These are phyloP conservation scores for Heliconius nattereri DNA, from an alignment of 1,140 invertebrate genomes.

Conservation along the genomic window DNA sequence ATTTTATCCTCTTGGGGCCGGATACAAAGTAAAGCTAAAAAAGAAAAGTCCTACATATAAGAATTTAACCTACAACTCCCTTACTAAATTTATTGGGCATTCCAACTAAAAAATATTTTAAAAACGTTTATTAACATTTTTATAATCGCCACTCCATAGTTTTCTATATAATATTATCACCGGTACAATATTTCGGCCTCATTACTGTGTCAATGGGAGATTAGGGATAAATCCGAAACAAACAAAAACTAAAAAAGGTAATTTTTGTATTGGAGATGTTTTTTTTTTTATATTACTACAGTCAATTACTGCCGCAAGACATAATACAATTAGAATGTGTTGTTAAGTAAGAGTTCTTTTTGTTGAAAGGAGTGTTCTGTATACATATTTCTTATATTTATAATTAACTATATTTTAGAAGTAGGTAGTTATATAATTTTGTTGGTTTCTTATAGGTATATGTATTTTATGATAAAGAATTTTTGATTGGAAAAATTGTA, in stretches of 20 bases:
- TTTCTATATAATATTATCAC: slow-evolving; percentile 43
- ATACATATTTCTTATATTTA: neutral
- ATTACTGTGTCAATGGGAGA: slow-evolving; percentile 79
- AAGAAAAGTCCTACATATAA: no score
- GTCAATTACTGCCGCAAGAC: slow-evolving; percentile 72
- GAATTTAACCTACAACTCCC: neutral
- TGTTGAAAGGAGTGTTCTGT: slow-evolving; percentile 19
- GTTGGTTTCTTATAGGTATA: no score
- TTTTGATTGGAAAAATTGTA: no score
- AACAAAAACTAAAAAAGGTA: slow-evolving; percentile 54
- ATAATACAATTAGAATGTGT: slow-evolving; percentile 60
- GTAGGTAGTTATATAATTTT: neutral
- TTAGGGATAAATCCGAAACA: slow-evolving; percentile 70
- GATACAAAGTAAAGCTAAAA: no score
- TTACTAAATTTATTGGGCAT: neutral
- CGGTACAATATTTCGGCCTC: slow-evolving; percentile 75
- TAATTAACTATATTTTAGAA: no score
- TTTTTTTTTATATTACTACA: slow-evolving; percentile 63
- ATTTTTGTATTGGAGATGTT: slow-evolving; percentile 51
- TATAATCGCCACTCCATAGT: slow-evolving; percentile 43
- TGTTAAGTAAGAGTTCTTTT: slow-evolving; percentile 19
- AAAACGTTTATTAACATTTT: neutral
- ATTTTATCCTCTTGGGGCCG: no score
- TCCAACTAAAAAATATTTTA: neutral
- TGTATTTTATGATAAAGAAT: no score